phyloP scores from a whole-genome alignment of 1,140 invertebrate genomes.

The Diabrotica virgifera region DNA sequence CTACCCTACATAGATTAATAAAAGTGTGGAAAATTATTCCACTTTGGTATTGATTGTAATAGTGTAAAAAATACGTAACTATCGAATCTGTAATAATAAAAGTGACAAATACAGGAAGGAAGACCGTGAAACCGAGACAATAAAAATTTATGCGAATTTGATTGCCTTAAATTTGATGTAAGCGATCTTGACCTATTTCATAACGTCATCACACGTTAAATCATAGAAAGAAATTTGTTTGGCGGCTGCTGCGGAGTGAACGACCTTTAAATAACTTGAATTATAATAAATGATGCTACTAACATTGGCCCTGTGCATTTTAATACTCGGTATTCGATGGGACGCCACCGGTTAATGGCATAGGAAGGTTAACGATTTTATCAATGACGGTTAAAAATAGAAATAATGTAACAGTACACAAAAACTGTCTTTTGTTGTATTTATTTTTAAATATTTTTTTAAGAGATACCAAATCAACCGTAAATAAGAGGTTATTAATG shows the following conservation, averaged over 20 bases:
- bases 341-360: slow-evolving; percentile 14
- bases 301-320: slow-evolving; percentile 10
- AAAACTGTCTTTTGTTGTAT: too few species aligned
- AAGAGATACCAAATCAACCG: too few species aligned
- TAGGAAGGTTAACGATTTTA: neutral
- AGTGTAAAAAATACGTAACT: too few species aligned
- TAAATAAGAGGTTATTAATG: too few species aligned
- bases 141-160: slow-evolving; percentile 13
- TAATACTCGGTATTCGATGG: neutral
- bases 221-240: slow-evolving; percentile 9
- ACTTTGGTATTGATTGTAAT: too few species aligned
- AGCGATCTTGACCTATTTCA: slow-evolving; percentile 30
- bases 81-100: neutral
- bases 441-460: too few species aligned
- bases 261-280: slow-evolving; percentile 22
- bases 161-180: slow-evolving; percentile 1
- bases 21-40: too few species aligned
- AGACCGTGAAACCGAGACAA: neutral
- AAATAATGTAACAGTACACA: too few species aligned
- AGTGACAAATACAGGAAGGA: neutral
- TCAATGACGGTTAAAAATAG: too few species aligned
- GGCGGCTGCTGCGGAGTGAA: slow-evolving; percentile 15
- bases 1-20: too few species aligned
- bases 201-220: neutral
- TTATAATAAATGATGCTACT: slow-evolving; percentile 23